Evolutionary conservation across 2,113 vertebrate genomes (phyloP), one percentile per base, ranked within the genome.

Genomic region (Neopipo cinnamomea): DNA sequence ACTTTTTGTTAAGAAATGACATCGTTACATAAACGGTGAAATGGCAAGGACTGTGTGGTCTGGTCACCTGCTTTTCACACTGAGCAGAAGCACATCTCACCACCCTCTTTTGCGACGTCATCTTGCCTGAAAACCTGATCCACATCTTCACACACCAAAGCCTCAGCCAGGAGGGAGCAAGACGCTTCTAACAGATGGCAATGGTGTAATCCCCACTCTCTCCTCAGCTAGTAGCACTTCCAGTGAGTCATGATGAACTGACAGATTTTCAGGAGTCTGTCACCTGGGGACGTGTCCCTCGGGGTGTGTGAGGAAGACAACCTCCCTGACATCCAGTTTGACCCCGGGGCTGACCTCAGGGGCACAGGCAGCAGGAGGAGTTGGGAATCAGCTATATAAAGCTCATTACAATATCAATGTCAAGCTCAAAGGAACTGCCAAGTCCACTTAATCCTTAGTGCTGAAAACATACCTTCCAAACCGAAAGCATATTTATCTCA

Each of bases 381-480:
- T 37, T 28, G 74, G 68, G 22, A 81, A 56, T 78, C 76, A 76
- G 72, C 96, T 96, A 88, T 91, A 94, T 92, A 47, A 89, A 95
- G 70, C 87, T 92, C 77, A 33, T 89, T 94, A 74, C 70, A 14
- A 35, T 91, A 95, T 95, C 89, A 68, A 21, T 95, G 84, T 90
- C 95, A 74, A 94, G 50, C 70, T 94, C 86, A 86, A 91, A 83
- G 94, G 50, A 75, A 39, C 95, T 79, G 84, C 91, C 93, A 53
- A 93, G 8, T 42, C 58, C 66, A 42, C 28, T 78, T 96, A 94
- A 96, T 93, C 85, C 91, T 71, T 74, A 2, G 3, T 5, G 76
- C 85, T 79, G 65, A 61, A 91, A 93, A 88, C 52, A 33, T 2
- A 73, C 58, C 72, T 93, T 79, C 81, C 72, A 56, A 90, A 73